phyloP scores from a whole-genome alignment of 2,113 vertebrate genomes.

The Callorhinus ursinus region DNA sequence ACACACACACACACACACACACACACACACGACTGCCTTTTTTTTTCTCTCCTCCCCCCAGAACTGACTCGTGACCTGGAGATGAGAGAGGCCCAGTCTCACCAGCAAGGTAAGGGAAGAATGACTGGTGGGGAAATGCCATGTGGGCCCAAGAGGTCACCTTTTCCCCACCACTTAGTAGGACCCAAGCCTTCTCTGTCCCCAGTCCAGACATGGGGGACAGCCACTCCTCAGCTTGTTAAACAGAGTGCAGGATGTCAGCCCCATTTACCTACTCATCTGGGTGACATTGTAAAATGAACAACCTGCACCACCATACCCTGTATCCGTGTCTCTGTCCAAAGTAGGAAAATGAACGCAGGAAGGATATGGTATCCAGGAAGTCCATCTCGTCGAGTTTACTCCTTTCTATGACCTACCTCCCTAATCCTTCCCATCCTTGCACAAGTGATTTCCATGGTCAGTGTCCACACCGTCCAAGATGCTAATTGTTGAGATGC shows the following conservation, averaged over 20 bases:
- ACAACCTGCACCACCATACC: neutral
- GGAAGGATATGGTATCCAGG: neutral
- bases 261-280: neutral
- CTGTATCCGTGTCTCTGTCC: neutral
- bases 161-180: neutral
- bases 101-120: constrained; percentile 87
- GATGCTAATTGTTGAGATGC: neutral
- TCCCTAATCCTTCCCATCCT: neutral
- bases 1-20: neutral
- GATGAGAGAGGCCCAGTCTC: constrained; percentile 84
- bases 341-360: neutral
- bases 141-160: neutral
- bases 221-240: neutral
- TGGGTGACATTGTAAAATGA: neutral
- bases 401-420: neutral
- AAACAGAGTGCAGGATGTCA: neutral
- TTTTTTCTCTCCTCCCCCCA: constrained; percentile 73
- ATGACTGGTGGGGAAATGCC: neutral
- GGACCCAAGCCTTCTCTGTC: neutral
- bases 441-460: neutral
- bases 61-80: constrained; percentile 89
- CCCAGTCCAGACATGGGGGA: neutral
- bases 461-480: neutral
- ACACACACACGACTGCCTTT: neutral
- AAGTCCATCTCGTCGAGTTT: neutral